Evolutionary conservation across 2,113 vertebrate species (phyloP).

Genomic region (Collichthys lucidus): DNA sequence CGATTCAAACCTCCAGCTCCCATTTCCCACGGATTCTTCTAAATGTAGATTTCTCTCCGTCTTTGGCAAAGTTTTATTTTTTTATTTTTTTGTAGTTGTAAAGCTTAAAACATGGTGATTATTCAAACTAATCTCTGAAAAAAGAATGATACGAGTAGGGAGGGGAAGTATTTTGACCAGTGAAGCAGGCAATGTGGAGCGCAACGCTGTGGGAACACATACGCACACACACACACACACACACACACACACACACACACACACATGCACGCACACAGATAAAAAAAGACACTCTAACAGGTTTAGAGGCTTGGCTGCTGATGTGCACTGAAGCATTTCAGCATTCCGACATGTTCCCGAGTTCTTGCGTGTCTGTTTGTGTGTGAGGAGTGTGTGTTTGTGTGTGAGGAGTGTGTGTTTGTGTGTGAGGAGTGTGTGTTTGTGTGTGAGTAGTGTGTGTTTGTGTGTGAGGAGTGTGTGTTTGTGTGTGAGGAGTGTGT

Average conservation of each 20-base stretch:
- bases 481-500: constrained; percentile 28
- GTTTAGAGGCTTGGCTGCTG: constrained; percentile 18
- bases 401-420: constrained; percentile 28
- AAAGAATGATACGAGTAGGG: neutral
- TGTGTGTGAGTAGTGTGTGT: too few species aligned
- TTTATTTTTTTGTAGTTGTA: constrained; percentile 1
- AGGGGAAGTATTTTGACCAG: constrained; percentile 28
- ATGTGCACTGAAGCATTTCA: constrained; percentile 27
- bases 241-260: neutral
- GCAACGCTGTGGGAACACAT: constrained; percentile 42
- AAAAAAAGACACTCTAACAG: constrained; percentile 14
- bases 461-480: constrained; percentile 5
- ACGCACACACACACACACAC: neutral
- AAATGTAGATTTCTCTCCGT: constrained; percentile 50
- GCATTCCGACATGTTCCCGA: constrained; percentile 8
- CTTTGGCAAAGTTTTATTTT: constrained; percentile 19
- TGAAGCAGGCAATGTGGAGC: constrained; percentile 13
- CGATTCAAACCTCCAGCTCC: constrained; percentile 69
- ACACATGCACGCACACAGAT: constrained; percentile 10
- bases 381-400: too few species aligned
- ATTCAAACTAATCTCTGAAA: constrained; percentile 41
- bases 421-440: constrained; percentile 21
- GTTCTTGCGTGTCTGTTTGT: constrained; percentile 15
- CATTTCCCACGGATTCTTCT: constrained; percentile 68
- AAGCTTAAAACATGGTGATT: constrained; percentile 30